Evolutionary conservation across 2,113 vertebrate species (phyloP).

Genomic region (Albula glossodonta): DNA sequence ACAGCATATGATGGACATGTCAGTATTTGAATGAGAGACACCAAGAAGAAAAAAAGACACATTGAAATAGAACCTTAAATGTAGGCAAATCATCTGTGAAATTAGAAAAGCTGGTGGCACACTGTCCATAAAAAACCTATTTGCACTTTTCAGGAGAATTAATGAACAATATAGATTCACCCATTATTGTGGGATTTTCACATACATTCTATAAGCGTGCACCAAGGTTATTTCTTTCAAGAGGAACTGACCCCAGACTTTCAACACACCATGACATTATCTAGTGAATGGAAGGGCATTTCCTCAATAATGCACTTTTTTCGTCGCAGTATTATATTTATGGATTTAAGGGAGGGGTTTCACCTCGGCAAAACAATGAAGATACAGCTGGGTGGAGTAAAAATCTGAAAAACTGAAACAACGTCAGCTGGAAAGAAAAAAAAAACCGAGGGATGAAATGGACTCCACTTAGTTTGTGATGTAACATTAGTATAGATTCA

Average conservation of each 20-base stretch:
- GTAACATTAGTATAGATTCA: neutral
- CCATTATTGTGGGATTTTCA: slow-evolving; percentile 3
- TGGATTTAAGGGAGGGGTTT: neutral
- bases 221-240: slow-evolving; percentile 10
- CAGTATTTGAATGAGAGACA: neutral
- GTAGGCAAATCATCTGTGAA: slow-evolving; percentile 31
- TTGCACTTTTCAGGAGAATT: slow-evolving; percentile 15
- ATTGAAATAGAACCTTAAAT: slow-evolving; percentile 17
- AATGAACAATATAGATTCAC: slow-evolving; percentile 21
- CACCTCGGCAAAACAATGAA: neutral
- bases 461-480: neutral
- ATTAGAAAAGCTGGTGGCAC: slow-evolving; percentile 26
- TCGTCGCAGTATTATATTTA: neutral
- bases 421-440: neutral
- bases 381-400: neutral
- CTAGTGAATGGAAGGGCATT: neutral
- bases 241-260: neutral
- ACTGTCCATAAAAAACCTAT: slow-evolving; percentile 14
- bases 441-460: neutral
- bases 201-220: neutral
- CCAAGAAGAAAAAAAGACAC: neutral
- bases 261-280: neutral
- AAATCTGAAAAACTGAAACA: neutral
- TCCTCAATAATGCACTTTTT: neutral
- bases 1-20: neutral